Evolutionary conservation across 2,888 invertebrate species (phyloP).

Genomic region (Drosophila neoperkinsi): DNA sequence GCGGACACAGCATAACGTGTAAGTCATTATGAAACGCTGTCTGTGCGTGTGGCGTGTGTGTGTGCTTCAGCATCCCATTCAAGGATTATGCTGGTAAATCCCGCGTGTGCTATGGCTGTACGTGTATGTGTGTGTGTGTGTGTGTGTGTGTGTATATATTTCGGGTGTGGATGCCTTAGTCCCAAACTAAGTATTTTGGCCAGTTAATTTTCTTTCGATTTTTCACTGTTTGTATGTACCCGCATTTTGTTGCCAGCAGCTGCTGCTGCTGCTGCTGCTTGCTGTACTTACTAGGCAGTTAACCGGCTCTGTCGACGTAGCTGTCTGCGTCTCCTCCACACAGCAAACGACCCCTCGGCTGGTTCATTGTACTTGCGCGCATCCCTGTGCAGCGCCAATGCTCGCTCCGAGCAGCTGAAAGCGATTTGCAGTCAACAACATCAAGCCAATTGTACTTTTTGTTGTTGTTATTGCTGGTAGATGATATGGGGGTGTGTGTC

Average conservation of each 20-base stretch:
- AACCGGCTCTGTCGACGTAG: constrained; percentile 32
- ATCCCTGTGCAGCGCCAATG: constrained; percentile 33
- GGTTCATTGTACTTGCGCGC: constrained; percentile 61
- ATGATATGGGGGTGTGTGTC: constrained; percentile 10
- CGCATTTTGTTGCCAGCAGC: constrained; percentile 24
- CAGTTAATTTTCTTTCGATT: constrained; percentile 69
- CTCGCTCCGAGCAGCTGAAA: constrained; percentile 43
- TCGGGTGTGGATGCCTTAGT: constrained; percentile 13
- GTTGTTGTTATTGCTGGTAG: constrained; percentile 7
- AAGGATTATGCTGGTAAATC: constrained; percentile 27
- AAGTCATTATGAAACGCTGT: constrained; percentile 22
- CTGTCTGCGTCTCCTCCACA: constrained; percentile 1
- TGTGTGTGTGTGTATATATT: constrained; percentile 4
- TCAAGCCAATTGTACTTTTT: constrained; percentile 41
- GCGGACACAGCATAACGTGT: constrained; percentile 20
- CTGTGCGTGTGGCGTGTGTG: not conserved
- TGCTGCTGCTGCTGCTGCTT: constrained; percentile 4
- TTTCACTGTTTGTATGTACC: constrained; percentile 47
- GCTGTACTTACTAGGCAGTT: constrained; percentile 31
- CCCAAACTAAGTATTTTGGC: constrained; percentile 30
- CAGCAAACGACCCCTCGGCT: constrained; percentile 20
- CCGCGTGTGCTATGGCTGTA: constrained; percentile 9
- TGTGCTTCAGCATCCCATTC: constrained; percentile 42
- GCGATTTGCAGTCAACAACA: constrained; percentile 56
- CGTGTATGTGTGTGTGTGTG: not conserved